Evolutionary conservation across 1,140 invertebrate genomes (phyloP), one percentile per base, ranked within the genome.

Genomic region (Drosophila pachea): DNA sequence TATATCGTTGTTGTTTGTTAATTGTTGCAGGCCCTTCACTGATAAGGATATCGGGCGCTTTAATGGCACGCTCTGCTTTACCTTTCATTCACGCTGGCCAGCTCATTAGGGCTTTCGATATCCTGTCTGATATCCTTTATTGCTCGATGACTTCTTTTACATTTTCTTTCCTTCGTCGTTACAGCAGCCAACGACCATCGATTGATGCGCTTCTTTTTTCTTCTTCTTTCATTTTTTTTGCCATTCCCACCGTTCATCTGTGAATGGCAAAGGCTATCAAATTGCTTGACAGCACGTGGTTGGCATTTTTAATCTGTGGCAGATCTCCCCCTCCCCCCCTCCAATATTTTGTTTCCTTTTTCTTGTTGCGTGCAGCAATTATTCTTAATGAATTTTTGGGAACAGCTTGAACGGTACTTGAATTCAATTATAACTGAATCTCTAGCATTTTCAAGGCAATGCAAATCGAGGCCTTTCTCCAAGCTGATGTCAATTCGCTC

Each of bases 61-160:
- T 78, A 69, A 56, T 40, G 42, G 36, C n/a, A 7, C 32, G 50
- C 55, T 55, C 29, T 47, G 52, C 42, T 35, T 56, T 58, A 47
- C 53, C 14, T 65, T 69, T 52, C 22, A 22, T 31, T 22, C 31
- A 5, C 42, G n/a, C 7, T 43, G 35, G 29, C 61, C 31, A 73
- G 72, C 78, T 83, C 78, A 83, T 83, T 83, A 83, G 70, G 76
- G 65, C 75, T 14, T 22, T 66, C 62, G 48, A 70, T 70, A 70
- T 73, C 75, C 73, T 84, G 47, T 48, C 64, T 53, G 75, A 75
- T 83, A 84, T 83, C 73, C 76, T 84, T 83, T 83, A 84, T 78
- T 75, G 66, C 75, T 78, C 78, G 78, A 75, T 76, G 79, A 76
- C 76, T 78, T 63, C 61, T 64, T 56, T 60, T 67, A 67, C 64